Base-by-base conservation (phyloP, 2,888 invertebrate species). In the Diarsia mendica region DNA sequence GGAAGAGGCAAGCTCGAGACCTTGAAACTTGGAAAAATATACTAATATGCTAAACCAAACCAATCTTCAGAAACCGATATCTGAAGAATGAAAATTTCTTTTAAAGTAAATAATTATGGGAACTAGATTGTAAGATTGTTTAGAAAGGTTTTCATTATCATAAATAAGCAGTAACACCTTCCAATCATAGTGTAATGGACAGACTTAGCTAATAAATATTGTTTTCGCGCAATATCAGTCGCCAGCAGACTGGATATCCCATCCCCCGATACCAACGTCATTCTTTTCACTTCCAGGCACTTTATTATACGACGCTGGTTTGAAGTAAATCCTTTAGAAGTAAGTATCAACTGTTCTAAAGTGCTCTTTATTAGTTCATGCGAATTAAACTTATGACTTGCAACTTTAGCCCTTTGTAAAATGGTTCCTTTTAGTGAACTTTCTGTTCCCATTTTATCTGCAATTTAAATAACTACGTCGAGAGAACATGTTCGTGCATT, bases 401-500 rank as follows among this genome's bases (percentile, higher is more conserved):
- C 28, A 77, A 33, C 60, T 48, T 51, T 10, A 67, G 71, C 20
- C 20, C 53, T 73, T 71, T 33, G 20, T 69, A 60, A 72, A 66
- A 65, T 39, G 4, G 20, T 18, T 55, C 11, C 18, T 28, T 20
- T 73, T 67, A 55, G 53, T 2, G 18, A 72, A 65, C 39, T 80
- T 80, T 65, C 20, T 4, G 18, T 33, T 33, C 58, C 13, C 49
- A 39, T 67, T 55, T 18, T 18, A 58, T n/a, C 67, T 72, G 20
- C 15, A 72, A 72, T 68, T 79, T 60, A 60, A 69, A 61, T 78
- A 46, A 53, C 8, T 33, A 51, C 51, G 61, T 70, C 49, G 23
- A 61, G 23, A 61, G 39, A 67, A 73, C 66, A 49, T 75, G 70
- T 71, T 73, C 33, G 9, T 67, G 55, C 46, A 63, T 65, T 49